Evolutionary conservation across 2,797 vertebrate genomes (phyloP).

Genomic region (Paratrypauchen microcephalus): DNA sequence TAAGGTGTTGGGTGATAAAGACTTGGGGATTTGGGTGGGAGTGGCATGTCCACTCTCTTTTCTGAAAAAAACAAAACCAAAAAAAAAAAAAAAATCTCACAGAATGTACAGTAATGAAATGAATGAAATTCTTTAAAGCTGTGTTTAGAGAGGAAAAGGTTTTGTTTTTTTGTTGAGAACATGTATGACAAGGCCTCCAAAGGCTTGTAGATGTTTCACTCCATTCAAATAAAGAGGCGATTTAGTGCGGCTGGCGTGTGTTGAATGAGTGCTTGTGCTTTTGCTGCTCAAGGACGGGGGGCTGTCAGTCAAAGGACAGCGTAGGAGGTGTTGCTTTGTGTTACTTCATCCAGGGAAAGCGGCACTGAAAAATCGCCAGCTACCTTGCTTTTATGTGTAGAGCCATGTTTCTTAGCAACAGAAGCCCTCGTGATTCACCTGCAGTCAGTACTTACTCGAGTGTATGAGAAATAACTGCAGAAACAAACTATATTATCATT

Average conservation of each 20-base stretch:
- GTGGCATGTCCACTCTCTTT: conserved; percentile 59
- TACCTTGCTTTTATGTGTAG: conserved; percentile 26
- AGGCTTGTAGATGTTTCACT: conserved; percentile 80
- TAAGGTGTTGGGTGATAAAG: conserved; percentile 14
- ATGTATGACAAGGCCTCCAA: conserved; percentile 78
- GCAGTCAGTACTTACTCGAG: conserved; percentile 2
- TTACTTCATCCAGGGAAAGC: conserved; percentile 18
- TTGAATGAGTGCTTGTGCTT: conserved; percentile 23
- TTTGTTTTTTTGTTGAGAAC: conserved; percentile 69
- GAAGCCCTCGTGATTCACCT: conserved; percentile 31
- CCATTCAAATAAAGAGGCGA: conserved; percentile 74
- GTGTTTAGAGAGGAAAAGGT: conserved; percentile 22
- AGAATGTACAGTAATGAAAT: conserved; percentile 74
- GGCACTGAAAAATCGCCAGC: conserved; percentile 25
- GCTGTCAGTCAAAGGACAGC: conserved; percentile 41
- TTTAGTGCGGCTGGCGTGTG: conserved; percentile 19
- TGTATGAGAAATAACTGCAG: not conserved
- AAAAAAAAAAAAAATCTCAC: conserved; percentile 74
- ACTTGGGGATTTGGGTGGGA: conserved; percentile 3
- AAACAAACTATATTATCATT: not conserved
- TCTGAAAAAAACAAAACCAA: conserved; percentile 61
- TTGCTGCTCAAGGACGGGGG: conserved; percentile 28
- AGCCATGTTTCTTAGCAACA: conserved; percentile 59
- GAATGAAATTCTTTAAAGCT: conserved; percentile 63
- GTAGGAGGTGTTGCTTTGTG: conserved; percentile 54